Evolutionary conservation across 1,140 invertebrate genomes (phyloP).

Genomic region (Lordiphosa clarofinis): DNA sequence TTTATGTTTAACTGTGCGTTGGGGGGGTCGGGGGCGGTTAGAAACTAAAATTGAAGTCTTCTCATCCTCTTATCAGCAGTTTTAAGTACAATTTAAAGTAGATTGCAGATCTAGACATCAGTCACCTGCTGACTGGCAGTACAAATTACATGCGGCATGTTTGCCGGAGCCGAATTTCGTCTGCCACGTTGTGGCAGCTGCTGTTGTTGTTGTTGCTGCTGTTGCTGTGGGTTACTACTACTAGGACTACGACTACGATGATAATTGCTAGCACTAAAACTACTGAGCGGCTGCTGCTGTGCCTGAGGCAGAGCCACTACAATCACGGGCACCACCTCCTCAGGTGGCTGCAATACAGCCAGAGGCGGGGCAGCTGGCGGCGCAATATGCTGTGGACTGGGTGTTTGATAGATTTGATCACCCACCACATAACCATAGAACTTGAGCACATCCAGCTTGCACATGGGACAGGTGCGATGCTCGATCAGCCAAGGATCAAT

Average conservation of each 20-base stretch:
- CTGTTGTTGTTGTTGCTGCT: constrained; percentile 34
- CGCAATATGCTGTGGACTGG: constrained; percentile 60
- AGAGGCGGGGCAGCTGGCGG: constrained; percentile 20
- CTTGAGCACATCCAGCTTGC: constrained; percentile 96
- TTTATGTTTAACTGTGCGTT: constrained; percentile 39
- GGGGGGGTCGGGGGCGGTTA: constrained; percentile 20
- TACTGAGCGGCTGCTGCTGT: constrained; percentile 37
- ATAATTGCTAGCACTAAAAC: constrained; percentile 55
- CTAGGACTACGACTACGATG: constrained; percentile 71
- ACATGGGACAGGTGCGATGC: constrained; percentile 96
- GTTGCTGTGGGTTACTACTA: constrained; percentile 53
- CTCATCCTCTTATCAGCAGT: constrained; percentile 42
- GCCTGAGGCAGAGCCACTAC: constrained; percentile 58
- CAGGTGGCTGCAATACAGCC: constrained; percentile 19
- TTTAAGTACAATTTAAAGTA: constrained; percentile 28
- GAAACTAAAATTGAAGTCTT: constrained; percentile 50
- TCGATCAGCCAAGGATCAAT: constrained; percentile 97
- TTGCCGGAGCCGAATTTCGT: constrained; percentile 67
- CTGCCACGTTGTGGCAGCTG: constrained; percentile 42
- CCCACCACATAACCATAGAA: constrained; percentile 93
- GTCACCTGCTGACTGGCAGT: constrained; percentile 78
- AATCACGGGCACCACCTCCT: constrained; percentile 67
- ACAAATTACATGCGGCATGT: constrained; percentile 60
- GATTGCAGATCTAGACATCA: constrained; percentile 44
- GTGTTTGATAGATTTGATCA: constrained; percentile 78